phyloP scores from a whole-genome alignment of 2,797 vertebrate species.

The Dryobates pubescens region DNA sequence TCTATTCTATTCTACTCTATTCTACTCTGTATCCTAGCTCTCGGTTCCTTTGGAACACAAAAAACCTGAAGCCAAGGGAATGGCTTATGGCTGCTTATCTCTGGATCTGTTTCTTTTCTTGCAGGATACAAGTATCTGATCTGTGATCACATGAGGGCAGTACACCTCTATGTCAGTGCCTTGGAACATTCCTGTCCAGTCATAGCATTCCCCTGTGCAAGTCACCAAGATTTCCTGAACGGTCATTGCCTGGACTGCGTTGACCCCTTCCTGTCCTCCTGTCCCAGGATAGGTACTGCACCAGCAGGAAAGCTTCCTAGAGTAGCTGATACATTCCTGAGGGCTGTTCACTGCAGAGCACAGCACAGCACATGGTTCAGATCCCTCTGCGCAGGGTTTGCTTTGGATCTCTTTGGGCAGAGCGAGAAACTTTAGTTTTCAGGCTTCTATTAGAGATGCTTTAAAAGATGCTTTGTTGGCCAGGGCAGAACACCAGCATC shows the following conservation, averaged over 20 bases:
- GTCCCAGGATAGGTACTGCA: constrained; percentile 89
- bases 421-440: neutral
- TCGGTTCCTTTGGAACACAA: neutral
- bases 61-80: neutral
- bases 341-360: neutral
- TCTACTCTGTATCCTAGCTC: neutral
- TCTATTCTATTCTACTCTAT: too few relatives aligned
- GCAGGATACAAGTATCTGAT: constrained; percentile 91
- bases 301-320: neutral
- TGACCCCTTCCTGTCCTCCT: constrained; percentile 78
- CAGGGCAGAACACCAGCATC: neutral
- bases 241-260: constrained; percentile 86
- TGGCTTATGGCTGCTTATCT: neutral
- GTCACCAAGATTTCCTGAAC: constrained; percentile 84
- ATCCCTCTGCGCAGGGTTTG: neutral
- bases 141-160: constrained; percentile 97
- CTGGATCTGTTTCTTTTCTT: constrained; percentile 2
- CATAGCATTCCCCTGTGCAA: constrained; percentile 86
- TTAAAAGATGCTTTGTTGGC: neutral
- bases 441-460: neutral
- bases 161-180: constrained; percentile 90
- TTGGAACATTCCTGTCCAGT: constrained; percentile 83
- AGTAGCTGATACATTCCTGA: neutral
- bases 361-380: neutral
- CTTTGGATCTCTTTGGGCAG: neutral